Evolutionary conservation across 2,113 vertebrate species (phyloP).

Genomic region (Psilopogon haemacephalus): DNA sequence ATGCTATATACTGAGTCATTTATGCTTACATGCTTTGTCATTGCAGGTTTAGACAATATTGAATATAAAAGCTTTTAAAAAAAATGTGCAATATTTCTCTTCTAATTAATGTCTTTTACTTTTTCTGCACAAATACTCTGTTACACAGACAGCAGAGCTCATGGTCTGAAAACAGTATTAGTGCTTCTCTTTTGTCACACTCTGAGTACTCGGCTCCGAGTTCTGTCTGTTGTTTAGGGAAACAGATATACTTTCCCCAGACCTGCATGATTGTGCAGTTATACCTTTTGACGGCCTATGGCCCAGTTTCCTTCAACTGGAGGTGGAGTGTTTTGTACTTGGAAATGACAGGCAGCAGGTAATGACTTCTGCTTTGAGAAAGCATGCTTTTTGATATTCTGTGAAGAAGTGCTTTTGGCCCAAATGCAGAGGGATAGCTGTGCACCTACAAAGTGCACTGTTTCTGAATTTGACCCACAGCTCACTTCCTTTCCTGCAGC

Average conservation of each 20-base stretch:
- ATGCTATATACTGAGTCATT: neutral
- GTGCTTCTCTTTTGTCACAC: neutral
- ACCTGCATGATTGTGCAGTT: neutral
- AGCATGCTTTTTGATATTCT: neutral
- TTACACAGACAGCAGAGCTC: neutral
- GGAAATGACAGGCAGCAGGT: neutral
- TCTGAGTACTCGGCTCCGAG: neutral
- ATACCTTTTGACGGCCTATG: neutral
- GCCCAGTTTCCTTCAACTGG: neutral
- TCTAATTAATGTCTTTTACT: neutral
- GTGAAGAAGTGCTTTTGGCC: neutral
- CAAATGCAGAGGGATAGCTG: neutral
- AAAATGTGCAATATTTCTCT: neutral
- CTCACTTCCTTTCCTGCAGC: neutral
- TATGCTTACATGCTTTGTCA: neutral
- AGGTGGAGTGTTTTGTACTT: neutral
- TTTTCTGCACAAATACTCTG: neutral
- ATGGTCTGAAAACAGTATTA: neutral
- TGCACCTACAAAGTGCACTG: neutral
- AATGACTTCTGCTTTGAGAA: neutral
- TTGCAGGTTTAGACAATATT: neutral
- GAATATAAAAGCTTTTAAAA: neutral
- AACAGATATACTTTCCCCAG: accelerated
- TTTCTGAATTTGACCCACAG: neutral
- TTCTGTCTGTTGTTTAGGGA: neutral